Percentiles rank a stretch among this genome's conserved stretches.
Evolutionary conservation across 2,888 invertebrate species (phyloP).

Genomic region (Zelleria hepariella): DNA sequence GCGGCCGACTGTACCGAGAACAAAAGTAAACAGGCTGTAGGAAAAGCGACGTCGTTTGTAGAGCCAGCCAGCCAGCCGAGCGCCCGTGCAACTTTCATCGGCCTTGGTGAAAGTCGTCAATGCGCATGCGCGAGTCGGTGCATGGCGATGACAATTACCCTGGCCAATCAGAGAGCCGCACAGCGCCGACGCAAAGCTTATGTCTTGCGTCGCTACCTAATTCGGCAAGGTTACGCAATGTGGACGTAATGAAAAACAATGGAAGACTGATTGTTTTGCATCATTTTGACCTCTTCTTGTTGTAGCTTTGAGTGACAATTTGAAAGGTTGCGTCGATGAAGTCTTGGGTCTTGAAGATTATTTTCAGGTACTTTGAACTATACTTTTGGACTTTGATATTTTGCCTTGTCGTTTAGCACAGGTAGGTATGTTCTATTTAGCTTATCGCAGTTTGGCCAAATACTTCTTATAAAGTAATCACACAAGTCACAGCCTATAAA

Average conservation of each 20-base stretch:
- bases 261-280: background rate
- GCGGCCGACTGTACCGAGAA: too few species aligned
- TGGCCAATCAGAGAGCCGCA: constrained; percentile 2
- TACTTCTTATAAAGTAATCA: too few species aligned
- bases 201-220: background rate
- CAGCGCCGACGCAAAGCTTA: background rate
- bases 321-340: background rate
- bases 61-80: background rate
- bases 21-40: background rate
- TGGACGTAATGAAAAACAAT: background rate
- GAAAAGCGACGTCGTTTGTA: background rate
- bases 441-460: too few species aligned
- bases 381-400: too few species aligned
- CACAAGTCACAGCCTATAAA: background rate
- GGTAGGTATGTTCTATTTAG: too few species aligned
- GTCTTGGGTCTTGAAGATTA: background rate
- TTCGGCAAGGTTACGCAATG: background rate
- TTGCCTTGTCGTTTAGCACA: too few species aligned
- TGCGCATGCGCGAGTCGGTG: constrained; percentile 16
- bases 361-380: background rate
- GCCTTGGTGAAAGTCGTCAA: constrained; percentile 57
- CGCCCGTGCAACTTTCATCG: constrained; percentile 51
- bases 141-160: constrained; percentile 6
- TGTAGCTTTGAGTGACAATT: background rate
- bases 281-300: background rate